phyloP scores from a whole-genome alignment of 1,140 invertebrate species.

The Chironomus tepperi region DNA sequence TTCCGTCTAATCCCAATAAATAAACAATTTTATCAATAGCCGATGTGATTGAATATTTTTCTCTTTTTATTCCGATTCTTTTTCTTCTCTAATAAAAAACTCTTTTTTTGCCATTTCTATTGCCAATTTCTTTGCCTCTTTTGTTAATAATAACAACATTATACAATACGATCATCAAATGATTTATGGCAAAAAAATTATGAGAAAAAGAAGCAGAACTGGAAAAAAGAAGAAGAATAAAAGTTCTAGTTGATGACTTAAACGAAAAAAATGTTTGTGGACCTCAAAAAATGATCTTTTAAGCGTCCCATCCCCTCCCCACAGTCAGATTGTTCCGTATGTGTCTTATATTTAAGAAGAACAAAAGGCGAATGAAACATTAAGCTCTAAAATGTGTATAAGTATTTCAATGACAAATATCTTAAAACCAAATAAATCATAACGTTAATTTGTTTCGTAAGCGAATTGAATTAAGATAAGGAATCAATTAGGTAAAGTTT shows the following conservation, averaged over 20 bases:
- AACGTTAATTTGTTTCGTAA: conserved; percentile 19
- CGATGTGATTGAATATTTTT: conserved; percentile 9
- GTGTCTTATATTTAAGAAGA: neutral
- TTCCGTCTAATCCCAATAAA: neutral
- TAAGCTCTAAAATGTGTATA: conserved; percentile 17
- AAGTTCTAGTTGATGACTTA: conserved; percentile 7
- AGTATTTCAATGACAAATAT: conserved; percentile 20
- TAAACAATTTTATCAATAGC: neutral
- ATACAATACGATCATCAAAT: conserved; percentile 8
- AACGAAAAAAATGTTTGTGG: neutral
- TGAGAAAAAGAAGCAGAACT: neutral
- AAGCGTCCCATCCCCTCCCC: neutral
- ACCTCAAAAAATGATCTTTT: neutral
- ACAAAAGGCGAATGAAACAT: conserved; percentile 19
- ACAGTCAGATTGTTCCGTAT: neutral
- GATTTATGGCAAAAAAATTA: neutral
- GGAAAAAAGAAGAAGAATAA: neutral
- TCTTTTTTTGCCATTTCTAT: too few species aligned
- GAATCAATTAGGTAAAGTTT: conserved; percentile 11
- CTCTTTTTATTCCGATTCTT: neutral
- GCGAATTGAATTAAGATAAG: conserved; percentile 24
- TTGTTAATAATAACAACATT: neutral
- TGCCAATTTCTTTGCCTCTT: conserved; percentile 3
- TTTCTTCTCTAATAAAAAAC: neutral
- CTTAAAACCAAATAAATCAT: conserved; percentile 21